phyloP scores from a whole-genome alignment of 2,888 invertebrate genomes.

The Caenorhabditis drosophilae region DNA sequence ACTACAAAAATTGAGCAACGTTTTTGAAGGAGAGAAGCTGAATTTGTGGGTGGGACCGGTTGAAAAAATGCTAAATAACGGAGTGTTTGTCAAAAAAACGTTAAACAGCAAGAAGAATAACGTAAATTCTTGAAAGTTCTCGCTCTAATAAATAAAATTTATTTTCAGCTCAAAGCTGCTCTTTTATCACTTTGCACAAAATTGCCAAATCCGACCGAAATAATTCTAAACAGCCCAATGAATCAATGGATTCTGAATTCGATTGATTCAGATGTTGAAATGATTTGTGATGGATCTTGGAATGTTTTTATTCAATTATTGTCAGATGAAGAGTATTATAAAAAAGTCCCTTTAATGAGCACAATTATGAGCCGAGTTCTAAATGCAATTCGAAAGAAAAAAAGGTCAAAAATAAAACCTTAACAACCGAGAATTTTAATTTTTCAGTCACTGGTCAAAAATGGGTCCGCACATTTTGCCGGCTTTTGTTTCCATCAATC shows the following conservation, averaged over 20 bases:
- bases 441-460: slow-evolving; percentile 38
- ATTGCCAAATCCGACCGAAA: slow-evolving; percentile 6
- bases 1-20: slow-evolving; percentile 5
- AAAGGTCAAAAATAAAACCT: too few species aligned
- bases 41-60: slow-evolving; percentile 12
- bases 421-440: too few species aligned
- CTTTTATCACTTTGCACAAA: slow-evolving; percentile 8
- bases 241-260: slow-evolving; percentile 5
- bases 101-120: slow-evolving; percentile 11
- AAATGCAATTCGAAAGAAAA: slow-evolving; percentile 53
- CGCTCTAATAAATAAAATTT: neutral
- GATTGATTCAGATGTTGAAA: slow-evolving; percentile 13
- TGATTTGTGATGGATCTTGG: slow-evolving; percentile 9
- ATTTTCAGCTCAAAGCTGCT: slow-evolving; percentile 10
- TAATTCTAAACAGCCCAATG: slow-evolving; percentile 6
- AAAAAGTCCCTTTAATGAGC: slow-evolving; percentile 45
- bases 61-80: slow-evolving; percentile 14
- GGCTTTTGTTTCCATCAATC: slow-evolving; percentile 13
- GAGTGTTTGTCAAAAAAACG: slow-evolving; percentile 20
- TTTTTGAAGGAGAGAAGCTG: slow-evolving; percentile 1
- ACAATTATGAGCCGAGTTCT: slow-evolving; percentile 49
- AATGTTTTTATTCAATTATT: slow-evolving; percentile 6
- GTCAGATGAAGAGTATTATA: slow-evolving; percentile 21
- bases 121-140: slow-evolving; percentile 2
- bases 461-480: slow-evolving; percentile 31